Evolutionary conservation across 2,888 invertebrate species (phyloP).

Genomic region (Aporophyla nigra): DNA sequence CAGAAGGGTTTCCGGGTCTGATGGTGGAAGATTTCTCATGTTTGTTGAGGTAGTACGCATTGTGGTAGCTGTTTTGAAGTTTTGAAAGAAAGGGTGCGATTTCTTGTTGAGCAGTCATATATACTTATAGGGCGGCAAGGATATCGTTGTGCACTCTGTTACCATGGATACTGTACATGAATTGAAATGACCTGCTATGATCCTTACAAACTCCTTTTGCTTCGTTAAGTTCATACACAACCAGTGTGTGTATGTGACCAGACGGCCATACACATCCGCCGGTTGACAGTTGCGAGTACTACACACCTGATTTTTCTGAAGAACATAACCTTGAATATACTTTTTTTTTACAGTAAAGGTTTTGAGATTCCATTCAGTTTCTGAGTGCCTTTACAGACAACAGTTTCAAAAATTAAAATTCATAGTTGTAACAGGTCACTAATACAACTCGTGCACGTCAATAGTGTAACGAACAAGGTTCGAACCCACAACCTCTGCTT

Average conservation of each 20-base stretch:
- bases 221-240: background rate
- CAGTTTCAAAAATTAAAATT: background rate
- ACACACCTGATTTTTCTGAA: no score
- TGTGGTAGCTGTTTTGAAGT: background rate
- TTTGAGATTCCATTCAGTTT: no score
- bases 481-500: background rate
- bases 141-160: no score
- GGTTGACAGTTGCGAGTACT: no score
- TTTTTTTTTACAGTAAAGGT: background rate
- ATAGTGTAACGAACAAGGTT: background rate
- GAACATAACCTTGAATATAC: no score
- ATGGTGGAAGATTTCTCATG: slow-evolving; percentile 26
- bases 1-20: slow-evolving; percentile 32
- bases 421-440: background rate
- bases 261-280: no score
- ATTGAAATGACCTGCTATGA: no score
- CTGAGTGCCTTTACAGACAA: background rate
- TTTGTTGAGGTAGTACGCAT: slow-evolving; percentile 22
- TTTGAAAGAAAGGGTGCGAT: background rate
- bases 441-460: background rate
- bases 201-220: no score
- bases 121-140: no score
- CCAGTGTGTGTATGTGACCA: background rate
- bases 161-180: no score
- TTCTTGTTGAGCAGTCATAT: background rate